Evolutionary conservation across 2,888 invertebrate species (phyloP), one percentile per base, ranked within the genome.

Genomic region (Enoplolaimus lenunculus): DNA sequence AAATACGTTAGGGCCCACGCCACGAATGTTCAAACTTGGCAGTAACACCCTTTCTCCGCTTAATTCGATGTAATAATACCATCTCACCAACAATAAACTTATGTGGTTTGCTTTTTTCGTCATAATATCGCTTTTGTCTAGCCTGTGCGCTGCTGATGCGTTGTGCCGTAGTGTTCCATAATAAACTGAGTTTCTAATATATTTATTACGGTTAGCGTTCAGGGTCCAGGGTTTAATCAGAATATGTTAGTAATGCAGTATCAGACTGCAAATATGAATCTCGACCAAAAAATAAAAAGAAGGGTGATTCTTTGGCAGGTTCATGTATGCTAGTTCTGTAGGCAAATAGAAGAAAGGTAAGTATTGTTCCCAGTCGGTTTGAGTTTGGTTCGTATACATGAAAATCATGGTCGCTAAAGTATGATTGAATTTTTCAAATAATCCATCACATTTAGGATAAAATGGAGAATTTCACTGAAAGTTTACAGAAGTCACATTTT

Each of bases 381-480:
- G 77, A 33, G 74, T 57, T 7, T 73, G 65, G 31, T 74, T 60
- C 33, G 74, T 72, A 70, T 74, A 77, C 67, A 74, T 72, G n/a
- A 70, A 67, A 1, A 78, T 21, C 72, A 76, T 74, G 16, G 62
- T 66, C 2, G 62, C 62, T n/a, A 76, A 67, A 1, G 77, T 77
- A 33, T 74, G 60, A 68, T 77, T 75, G 57, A 74, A 75, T 16
- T 75, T n/a, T 69, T 76, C 75, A 16, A 73, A 71, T 30, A 68
- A 28, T 7, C 75, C 77, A 73, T 76, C 73, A 1, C 71, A 57
- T 45, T 68, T 68, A 1, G 70, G 68, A 45, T 45, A 13, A 21
- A 45, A 68, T n/a, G n/a, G n/a, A n/a, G n/a, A n/a, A n/a, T n/a
- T n/a, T n/a, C n/a, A n/a, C n/a, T n/a, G n/a, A n/a, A n/a, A n/a